phyloP scores from a whole-genome alignment of 2,888 invertebrate genomes.

The Ormyrus rosae region DNA sequence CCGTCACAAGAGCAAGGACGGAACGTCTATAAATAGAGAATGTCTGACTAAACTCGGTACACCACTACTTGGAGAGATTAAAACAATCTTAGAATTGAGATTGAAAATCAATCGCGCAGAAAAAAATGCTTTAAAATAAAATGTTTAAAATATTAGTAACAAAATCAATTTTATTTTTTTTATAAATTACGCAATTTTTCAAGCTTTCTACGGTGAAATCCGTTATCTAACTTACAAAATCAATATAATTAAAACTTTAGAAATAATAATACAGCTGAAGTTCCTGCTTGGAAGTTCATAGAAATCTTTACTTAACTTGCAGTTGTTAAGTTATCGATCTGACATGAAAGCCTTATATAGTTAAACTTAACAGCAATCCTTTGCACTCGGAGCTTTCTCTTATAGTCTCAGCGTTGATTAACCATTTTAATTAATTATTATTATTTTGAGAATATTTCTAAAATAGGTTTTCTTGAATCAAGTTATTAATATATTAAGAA shows the following conservation, averaged over 20 bases:
- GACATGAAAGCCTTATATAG: not conserved
- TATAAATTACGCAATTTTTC: not conserved
- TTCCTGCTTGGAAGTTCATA: conserved; percentile 32
- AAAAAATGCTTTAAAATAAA: too few species aligned
- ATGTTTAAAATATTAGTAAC: conserved; percentile 6
- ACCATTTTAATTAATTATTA: too few species aligned
- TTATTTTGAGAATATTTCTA: not conserved
- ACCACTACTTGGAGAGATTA: too few species aligned
- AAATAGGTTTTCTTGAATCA: not conserved
- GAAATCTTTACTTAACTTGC: conserved; percentile 33
- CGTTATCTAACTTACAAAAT: conserved; percentile 1
- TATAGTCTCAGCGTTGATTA: too few species aligned
- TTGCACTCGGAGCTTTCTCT: not conserved
- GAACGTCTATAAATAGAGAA: too few species aligned
- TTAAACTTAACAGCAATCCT: conserved; percentile 35
- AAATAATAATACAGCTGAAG: conserved; percentile 5
- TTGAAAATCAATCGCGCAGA: too few species aligned
- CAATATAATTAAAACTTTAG: conserved; percentile 21
- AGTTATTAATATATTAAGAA: too few species aligned
- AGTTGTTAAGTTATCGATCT: conserved; percentile 35
- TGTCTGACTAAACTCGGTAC: too few species aligned
- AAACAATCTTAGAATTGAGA: too few species aligned
- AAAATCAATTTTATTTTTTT: not conserved
- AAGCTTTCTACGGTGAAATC: not conserved
- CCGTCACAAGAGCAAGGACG: too few species aligned